Evolutionary conservation across 1,140 invertebrate genomes (phyloP).

Genomic region (Drosophila nigrodunni): DNA sequence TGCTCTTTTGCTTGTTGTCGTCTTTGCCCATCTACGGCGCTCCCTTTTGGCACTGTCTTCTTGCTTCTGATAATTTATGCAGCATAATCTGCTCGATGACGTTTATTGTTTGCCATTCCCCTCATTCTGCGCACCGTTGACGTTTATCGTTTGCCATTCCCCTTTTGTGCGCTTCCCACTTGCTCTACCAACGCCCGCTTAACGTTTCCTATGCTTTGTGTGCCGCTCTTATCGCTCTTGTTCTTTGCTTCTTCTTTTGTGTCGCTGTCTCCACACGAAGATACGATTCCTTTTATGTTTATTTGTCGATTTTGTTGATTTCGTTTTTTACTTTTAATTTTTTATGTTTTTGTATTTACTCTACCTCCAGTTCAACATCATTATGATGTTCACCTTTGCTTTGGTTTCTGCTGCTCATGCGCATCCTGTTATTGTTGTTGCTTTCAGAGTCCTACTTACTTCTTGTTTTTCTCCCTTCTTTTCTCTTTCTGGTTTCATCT

Average conservation of each 20-base stretch:
- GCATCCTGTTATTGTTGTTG: slow-evolving; percentile 75
- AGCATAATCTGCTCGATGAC: slow-evolving; percentile 78
- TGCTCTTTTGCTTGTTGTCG: slow-evolving; percentile 4
- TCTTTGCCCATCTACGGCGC: slow-evolving; percentile 43
- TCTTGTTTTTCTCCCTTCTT: slow-evolving; percentile 34
- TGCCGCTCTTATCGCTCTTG: slow-evolving; percentile 57
- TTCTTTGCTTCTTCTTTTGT: slow-evolving; percentile 59
- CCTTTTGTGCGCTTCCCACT: slow-evolving; percentile 9
- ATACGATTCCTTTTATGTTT: slow-evolving; percentile 80
- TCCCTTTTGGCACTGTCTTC: slow-evolving; percentile 70
- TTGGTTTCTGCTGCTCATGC: slow-evolving; percentile 68
- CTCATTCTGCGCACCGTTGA: not conserved
- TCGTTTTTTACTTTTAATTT: slow-evolving; percentile 66
- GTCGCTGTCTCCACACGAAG: slow-evolving; percentile 39
- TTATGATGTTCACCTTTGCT: slow-evolving; percentile 74
- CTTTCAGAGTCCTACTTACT: slow-evolving; percentile 57
- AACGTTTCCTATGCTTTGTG: slow-evolving; percentile 52
- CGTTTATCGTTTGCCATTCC: slow-evolving; percentile 32
- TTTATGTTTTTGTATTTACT: slow-evolving; percentile 39
- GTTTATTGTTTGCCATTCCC: slow-evolving; percentile 75
- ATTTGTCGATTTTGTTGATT: slow-evolving; percentile 81
- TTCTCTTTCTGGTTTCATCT: slow-evolving; percentile 13
- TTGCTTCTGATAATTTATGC: slow-evolving; percentile 81
- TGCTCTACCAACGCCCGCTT: slow-evolving; percentile 10
- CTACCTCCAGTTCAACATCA: slow-evolving; percentile 42